Evolutionary conservation across 1,140 invertebrate genomes (phyloP).

Genomic region (Hetaerina americana): DNA sequence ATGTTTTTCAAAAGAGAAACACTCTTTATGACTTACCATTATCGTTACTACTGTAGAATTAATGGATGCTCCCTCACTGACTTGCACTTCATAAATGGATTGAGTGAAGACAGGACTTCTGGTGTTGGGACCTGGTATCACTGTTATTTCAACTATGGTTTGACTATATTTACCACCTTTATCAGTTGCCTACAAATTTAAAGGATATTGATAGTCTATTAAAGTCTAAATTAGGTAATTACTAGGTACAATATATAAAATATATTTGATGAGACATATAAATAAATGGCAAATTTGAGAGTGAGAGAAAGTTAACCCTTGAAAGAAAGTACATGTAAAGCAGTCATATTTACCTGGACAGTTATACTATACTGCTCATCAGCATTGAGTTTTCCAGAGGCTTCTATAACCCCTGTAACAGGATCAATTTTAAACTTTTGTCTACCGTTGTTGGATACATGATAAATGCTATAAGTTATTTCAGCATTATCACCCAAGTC

Average conservation of each 20-base stretch:
- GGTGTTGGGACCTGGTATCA: constrained; percentile 71
- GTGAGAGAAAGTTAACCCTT: too few relatives aligned
- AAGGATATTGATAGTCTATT: too few relatives aligned
- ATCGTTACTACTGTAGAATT: constrained; percentile 67
- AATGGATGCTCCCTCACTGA: constrained; percentile 74
- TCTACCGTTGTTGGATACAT: constrained; percentile 77
- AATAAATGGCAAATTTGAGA: too few relatives aligned
- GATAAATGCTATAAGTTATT: constrained; percentile 70
- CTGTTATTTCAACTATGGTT: constrained; percentile 68
- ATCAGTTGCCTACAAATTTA: constrained; percentile 30
- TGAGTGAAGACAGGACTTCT: constrained; percentile 68
- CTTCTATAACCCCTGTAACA: constrained; percentile 54
- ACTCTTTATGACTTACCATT: too few relatives aligned
- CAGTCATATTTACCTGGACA: constrained; percentile 51
- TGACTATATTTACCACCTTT: constrained; percentile 38
- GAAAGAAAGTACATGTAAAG: too few relatives aligned
- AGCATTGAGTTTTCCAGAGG: constrained; percentile 54
- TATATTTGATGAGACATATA: too few relatives aligned
- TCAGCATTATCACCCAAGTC: constrained; percentile 72
- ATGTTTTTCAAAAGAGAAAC: too few relatives aligned
- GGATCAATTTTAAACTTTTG: constrained; percentile 74
- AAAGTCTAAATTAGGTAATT: too few relatives aligned
- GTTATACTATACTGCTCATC: constrained; percentile 82
- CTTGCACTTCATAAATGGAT: constrained; percentile 66
- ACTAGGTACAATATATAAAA: too few relatives aligned